These are phyloP conservation scores for Drosophila anomelani DNA, from an alignment of 2,888 invertebrate species.

Conservation along the genomic window DNA sequence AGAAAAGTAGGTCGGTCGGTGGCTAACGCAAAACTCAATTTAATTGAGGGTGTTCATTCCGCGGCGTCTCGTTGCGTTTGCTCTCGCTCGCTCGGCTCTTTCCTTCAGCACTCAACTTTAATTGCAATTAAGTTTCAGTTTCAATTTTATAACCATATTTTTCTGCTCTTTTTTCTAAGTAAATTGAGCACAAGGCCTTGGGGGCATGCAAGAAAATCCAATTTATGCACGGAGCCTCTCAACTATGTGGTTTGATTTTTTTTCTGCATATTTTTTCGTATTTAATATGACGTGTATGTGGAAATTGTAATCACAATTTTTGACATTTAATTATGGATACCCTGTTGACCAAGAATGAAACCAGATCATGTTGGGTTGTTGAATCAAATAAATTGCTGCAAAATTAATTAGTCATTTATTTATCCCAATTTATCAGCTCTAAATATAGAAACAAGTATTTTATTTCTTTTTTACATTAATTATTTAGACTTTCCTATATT, in stretches of 20 bases:
- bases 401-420: too few relatives aligned
- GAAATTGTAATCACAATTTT: constrained; percentile 1
- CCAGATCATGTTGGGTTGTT: not conserved
- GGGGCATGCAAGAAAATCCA: constrained; percentile 36
- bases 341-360: not conserved
- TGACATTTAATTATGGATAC: constrained; percentile 24
- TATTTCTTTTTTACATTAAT: not conserved
- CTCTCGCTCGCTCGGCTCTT: constrained; percentile 15
- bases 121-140: constrained; percentile 74
- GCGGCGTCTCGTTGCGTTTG: constrained; percentile 42
- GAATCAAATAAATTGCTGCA: too few relatives aligned
- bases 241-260: constrained; percentile 4
- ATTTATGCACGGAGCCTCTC: constrained; percentile 29
- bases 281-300: constrained; percentile 8
- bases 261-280: constrained; percentile 15
- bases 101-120: constrained; percentile 54
- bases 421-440: not conserved
- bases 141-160: constrained; percentile 58
- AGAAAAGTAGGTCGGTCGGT: constrained; percentile 70
- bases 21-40: constrained; percentile 57
- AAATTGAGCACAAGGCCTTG: constrained; percentile 45
- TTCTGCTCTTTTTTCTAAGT: constrained; percentile 24
- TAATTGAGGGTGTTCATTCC: constrained; percentile 68
- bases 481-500: not conserved
- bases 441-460: not conserved